Evolutionary conservation across 2,113 vertebrate species (phyloP).

Genomic region (Myotis yumanensis): DNA sequence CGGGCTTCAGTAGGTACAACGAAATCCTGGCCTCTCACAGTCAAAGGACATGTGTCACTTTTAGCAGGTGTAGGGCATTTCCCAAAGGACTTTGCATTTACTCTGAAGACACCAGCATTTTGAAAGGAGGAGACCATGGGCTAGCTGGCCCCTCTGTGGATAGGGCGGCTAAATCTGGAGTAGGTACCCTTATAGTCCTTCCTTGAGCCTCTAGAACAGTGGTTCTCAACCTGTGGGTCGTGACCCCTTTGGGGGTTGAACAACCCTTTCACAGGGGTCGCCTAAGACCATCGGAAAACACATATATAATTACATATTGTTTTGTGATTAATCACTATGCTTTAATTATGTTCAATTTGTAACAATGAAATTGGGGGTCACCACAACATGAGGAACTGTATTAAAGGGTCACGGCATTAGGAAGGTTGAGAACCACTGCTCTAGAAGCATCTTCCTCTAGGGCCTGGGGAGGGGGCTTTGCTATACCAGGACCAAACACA

Average conservation of each 20-base stretch:
- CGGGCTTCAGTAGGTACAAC: neutral
- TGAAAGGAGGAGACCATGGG: neutral
- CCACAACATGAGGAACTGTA: no score
- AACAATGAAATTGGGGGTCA: no score
- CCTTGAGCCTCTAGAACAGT: neutral
- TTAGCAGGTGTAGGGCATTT: slow-evolving; percentile 3
- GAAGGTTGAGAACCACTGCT: neutral
- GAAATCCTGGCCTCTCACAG: neutral
- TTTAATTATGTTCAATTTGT: no score
- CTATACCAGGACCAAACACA: neutral
- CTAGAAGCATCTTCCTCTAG: slow-evolving; percentile 13
- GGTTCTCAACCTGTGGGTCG: no score
- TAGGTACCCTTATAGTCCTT: neutral
- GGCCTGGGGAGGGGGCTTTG: neutral
- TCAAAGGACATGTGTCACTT: neutral
- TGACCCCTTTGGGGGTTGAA: no score
- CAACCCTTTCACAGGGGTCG: no score
- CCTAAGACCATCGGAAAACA: no score
- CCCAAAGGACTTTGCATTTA: neutral
- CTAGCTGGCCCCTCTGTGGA: neutral
- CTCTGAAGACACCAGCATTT: neutral
- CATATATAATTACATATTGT: no score
- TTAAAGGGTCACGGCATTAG: no score
- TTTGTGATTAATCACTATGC: no score
- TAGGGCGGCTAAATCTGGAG: neutral